Base-by-base conservation (phyloP, 1,140 invertebrate genomes). In the Drosophila pandora region DNA sequence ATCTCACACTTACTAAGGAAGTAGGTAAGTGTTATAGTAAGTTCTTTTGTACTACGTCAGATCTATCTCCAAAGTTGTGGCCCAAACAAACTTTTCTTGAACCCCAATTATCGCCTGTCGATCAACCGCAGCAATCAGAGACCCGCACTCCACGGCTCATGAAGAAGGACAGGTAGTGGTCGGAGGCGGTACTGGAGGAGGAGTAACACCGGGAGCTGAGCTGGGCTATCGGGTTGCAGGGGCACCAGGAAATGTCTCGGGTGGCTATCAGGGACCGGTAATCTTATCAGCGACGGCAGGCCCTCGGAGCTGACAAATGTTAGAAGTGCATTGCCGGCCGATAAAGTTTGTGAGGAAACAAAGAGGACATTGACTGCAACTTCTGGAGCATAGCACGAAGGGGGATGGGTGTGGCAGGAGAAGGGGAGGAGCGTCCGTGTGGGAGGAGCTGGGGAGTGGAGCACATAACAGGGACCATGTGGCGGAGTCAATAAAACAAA, bases 321-420 rank as follows among this genome's bases (percentile, higher is more conserved):
- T 75, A 75, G 79, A 59, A 82, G 75, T 79, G 75, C 69, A 79
- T 78, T 47, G 7, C 63, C 12, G 63, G 65, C 65, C 50, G 41
- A 56, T 68, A 23, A 37, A 21, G 67, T 43, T 55, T 59, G 59
- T 21, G 69, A 55, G 68, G 67, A 75, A 78, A 88, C 78, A 82
- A 82, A 82, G 82, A 79, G 82, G 78, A 88, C 82, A 87, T 87
- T 87, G 82, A 87, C 82, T 88, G 82, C 82, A 76, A 52, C 70
- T 78, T 75, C 49, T 79, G 52, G 73, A 74, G 77, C 69, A 74
- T 67, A 59, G 58, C 45, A 69, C 45, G 52, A 10, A 64, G 54
- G 45, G 30, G 9, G 25, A 37, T 47, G 43, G 43, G 43, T 6
- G 43, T 47, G 43, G 21, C 43, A 2, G 41, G 39, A 9, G 34